Base-by-base conservation (phyloP, 1,140 invertebrate species). In the Sarcophaga bullata region DNA sequence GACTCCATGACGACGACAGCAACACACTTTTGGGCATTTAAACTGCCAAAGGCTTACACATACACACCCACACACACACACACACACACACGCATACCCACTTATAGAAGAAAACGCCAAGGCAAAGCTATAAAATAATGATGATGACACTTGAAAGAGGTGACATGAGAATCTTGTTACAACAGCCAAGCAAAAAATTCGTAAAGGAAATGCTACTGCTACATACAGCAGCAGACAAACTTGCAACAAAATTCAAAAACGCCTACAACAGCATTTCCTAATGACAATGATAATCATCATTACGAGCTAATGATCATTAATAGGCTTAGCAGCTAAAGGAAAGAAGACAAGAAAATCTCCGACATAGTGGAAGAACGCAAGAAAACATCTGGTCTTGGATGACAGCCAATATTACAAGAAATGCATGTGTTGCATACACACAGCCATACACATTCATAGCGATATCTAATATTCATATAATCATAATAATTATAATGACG, bases 311-410 rank as follows among this genome's bases (percentile, higher is more conserved):
- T 46, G 46, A 25, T 25, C 37, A 72, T 17, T 19, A 72, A 72
- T 72, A 72, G 17, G 37, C 2, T 19, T 25, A 72, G 17, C 19
- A 19, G 37, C 6, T 2, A 72, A 6, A 72, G 15, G 5, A 5
- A 54, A 3, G 52, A 7, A 15, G n/a, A 72, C 8, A 17, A 72
- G 37, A 17, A 72, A 72, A 72, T 72, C 62, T 72, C 37, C n/a
- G n/a, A 47, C 37, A 73, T 25, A 73, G 25, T 73, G 11, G 6
- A 13, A 73, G 46, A 46, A 13, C 25, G 73, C 25, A 19, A 37
- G 46, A 73, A 73, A 46, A 73, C 73, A 73, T 73, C 73, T 73
- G 73, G 73, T 73, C 73, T 73, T 73, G 73, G 73, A 73, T 13
- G 73, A 25, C 11, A 47, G 73, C 73, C 73, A 73, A 73, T 37